Conservation (phyloP, 2,888 invertebrate genomes). For the Ametastegia equiseti region DNA sequence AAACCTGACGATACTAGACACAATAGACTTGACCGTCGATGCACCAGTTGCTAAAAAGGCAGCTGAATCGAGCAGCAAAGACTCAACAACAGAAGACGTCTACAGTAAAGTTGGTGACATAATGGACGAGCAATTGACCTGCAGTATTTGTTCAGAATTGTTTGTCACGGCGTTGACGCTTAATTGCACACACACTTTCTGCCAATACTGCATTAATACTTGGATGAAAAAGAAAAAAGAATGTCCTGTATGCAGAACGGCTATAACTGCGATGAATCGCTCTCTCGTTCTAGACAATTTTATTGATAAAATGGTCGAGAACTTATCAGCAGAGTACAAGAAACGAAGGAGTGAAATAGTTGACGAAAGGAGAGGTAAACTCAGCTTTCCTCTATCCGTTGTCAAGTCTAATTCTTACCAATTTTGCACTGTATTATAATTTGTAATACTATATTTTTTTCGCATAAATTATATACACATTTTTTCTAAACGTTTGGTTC, state of each 20-base stretch:
- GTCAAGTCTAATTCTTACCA: constrained; percentile 33
- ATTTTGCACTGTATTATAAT: constrained; percentile 45
- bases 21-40: constrained; percentile 78
- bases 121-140: constrained; percentile 85
- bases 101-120: constrained; percentile 77
- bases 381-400: constrained; percentile 14
- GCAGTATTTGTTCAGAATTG: constrained; percentile 86
- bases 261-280: constrained; percentile 78
- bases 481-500: constrained; percentile 76
- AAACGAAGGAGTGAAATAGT: constrained; percentile 78
- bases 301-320: constrained; percentile 84
- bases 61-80: constrained; percentile 72
- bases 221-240: constrained; percentile 85
- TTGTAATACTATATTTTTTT: constrained; percentile 29
- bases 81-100: constrained; percentile 64
- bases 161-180: constrained; percentile 84
- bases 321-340: constrained; percentile 80
- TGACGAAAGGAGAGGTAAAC: constrained; percentile 76
- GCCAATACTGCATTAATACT: constrained; percentile 82
- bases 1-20: constrained; percentile 72
- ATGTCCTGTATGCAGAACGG: constrained; percentile 84
- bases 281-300: constrained; percentile 85
- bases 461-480: constrained; percentile 44
- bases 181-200: constrained; percentile 87
- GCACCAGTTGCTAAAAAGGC: constrained; percentile 72